Percentiles rank a stretch among this genome's conserved stretches.
These are phyloP conservation scores for Falco cherrug DNA, from an alignment of 2,797 vertebrate species.

Conservation along the genomic window DNA sequence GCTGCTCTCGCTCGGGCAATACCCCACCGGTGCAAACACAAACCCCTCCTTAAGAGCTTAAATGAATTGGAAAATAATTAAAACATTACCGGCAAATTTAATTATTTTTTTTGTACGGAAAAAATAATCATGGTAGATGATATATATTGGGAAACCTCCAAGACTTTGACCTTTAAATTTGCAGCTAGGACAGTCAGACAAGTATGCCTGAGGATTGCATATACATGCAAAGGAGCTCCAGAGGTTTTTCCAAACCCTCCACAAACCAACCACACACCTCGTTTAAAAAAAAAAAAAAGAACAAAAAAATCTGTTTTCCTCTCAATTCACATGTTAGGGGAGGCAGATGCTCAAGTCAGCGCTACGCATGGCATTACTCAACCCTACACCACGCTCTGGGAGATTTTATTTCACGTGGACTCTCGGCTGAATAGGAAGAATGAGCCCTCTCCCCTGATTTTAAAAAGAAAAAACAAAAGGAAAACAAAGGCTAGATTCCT, in stretches of 20 bases:
- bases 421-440: not conserved
- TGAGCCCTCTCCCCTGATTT: not conserved
- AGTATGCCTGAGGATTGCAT: not conserved
- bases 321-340: not conserved
- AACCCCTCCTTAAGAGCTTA: not conserved
- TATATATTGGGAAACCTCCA: slow-evolving; percentile 51
- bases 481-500: not conserved
- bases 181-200: slow-evolving; percentile 17
- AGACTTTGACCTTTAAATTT: slow-evolving; percentile 51
- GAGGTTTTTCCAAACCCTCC: slow-evolving; percentile 28
- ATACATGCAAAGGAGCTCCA: not conserved
- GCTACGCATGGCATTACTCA: slow-evolving; percentile 19
- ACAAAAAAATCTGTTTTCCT: not conserved
- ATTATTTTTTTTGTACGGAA: not conserved
- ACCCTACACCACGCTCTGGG: not conserved
- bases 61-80: slow-evolving; percentile 17
- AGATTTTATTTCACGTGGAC: not conserved
- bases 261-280: not conserved
- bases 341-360: slow-evolving; percentile 33
- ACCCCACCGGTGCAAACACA: not conserved
- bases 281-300: not conserved
- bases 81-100: not conserved
- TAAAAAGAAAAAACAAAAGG: not conserved
- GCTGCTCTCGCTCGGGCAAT: not conserved
- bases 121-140: not conserved